phyloP scores from a whole-genome alignment of 2,797 vertebrate genomes.

The Hapalemur alaotrensis region DNA sequence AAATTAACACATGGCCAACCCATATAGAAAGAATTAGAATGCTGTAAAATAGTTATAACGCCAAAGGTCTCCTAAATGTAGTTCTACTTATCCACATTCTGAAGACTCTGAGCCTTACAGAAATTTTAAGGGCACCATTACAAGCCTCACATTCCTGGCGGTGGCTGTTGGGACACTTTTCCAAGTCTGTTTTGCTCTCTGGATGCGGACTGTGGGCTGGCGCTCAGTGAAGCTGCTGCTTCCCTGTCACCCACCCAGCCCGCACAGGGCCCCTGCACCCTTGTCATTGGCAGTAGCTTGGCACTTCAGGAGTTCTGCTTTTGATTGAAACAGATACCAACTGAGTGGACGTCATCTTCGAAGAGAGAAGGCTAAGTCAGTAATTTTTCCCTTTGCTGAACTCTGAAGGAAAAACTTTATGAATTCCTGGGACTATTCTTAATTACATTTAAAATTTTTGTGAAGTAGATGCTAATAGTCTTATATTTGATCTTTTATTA shows the following conservation, averaged over 20 bases:
- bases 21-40: neutral
- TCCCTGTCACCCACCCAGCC: neutral
- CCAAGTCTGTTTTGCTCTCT: neutral
- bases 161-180: neutral
- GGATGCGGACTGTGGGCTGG: neutral
- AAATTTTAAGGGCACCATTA: neutral
- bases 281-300: neutral
- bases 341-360: neutral
- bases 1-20: neutral
- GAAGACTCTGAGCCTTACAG: neutral
- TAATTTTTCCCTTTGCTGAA: neutral
- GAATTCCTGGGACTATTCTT: neutral
- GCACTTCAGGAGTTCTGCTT: neutral
- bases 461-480: neutral
- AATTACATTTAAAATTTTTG: neutral
- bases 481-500: neutral
- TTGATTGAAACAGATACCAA: neutral
- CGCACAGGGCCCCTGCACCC: neutral
- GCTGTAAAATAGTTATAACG: neutral
- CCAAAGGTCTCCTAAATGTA: neutral
- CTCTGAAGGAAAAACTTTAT: neutral
- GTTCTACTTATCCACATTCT: neutral
- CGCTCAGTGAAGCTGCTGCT: rapidly evolving
- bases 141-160: neutral
- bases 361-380: neutral